These are phyloP conservation scores for Dryobotodes eremita DNA, from an alignment of 2,888 invertebrate genomes.

Conservation along the genomic window DNA sequence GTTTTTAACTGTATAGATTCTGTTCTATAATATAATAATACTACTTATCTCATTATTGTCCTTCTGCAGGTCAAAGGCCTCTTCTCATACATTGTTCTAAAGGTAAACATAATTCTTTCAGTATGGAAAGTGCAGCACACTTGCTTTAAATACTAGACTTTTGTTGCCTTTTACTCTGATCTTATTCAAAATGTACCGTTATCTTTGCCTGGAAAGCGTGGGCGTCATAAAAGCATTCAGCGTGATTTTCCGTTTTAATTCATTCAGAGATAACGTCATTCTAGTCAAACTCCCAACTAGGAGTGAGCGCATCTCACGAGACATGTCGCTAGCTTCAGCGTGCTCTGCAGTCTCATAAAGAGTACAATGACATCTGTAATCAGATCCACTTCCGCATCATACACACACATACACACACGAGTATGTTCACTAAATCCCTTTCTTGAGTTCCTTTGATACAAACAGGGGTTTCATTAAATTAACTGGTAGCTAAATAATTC, in stretches of 20 bases:
- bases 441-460: conserved; percentile 33
- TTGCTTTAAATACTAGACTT: neutral
- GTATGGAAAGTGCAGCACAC: too few relatives aligned
- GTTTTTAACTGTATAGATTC: neutral
- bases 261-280: neutral
- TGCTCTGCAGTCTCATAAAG: conserved; percentile 15
- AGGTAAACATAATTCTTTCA: neutral
- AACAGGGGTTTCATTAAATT: conserved; percentile 51
- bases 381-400: conserved; percentile 20
- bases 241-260: neutral
- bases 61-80: too few relatives aligned
- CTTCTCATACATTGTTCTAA: neutral
- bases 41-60: too few relatives aligned
- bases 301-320: neutral
- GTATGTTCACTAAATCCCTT: conserved; percentile 24
- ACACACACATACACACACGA: conserved; percentile 6
- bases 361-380: conserved; percentile 31
- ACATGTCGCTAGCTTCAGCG: neutral
- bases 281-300: neutral
- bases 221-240: neutral
- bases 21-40: neutral
- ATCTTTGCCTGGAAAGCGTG: neutral
- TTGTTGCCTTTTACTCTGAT: neutral
- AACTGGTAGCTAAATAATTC: conserved; percentile 49
- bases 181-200: neutral